Evolutionary conservation across 2,888 invertebrate genomes (phyloP).

Genomic region (Stenchaetothrips biformis): DNA sequence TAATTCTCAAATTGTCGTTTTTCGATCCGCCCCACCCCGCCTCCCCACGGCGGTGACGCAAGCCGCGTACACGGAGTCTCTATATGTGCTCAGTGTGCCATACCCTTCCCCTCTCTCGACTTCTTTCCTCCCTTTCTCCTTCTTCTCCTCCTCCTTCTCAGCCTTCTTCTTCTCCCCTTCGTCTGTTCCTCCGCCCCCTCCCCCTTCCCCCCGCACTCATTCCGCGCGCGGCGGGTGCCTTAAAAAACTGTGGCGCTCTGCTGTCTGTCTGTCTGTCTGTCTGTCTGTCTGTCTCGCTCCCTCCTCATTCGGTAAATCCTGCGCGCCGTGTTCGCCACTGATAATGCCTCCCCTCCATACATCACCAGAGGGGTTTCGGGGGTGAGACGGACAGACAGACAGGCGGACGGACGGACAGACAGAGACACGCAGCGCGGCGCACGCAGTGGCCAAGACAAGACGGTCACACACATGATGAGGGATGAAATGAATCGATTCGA

Average conservation of each 20-base stretch:
- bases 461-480: conserved; percentile 22
- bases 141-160: too few relatives aligned
- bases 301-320: conserved; percentile 16
- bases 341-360: conserved; percentile 11
- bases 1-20: conserved; percentile 19
- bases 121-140: not conserved
- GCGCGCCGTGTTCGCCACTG: not conserved
- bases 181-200: not conserved
- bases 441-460: conserved; percentile 1
- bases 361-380: not conserved
- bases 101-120: not conserved
- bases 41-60: not conserved
- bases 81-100: too few relatives aligned
- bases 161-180: not conserved
- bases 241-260: not conserved
- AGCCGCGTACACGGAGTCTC: not conserved
- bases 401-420: too few relatives aligned
- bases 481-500: conserved; percentile 21
- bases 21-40: conserved; percentile 7
- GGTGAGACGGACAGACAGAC: too few relatives aligned
- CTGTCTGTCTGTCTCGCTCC: not conserved
- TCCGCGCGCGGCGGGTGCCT: not conserved
- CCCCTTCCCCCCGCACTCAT: conserved; percentile 1
- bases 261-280: not conserved
- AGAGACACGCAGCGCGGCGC: not conserved